Evolutionary conservation across 1,140 invertebrate genomes (phyloP).

Genomic region (Hydropsyche tenuis): DNA sequence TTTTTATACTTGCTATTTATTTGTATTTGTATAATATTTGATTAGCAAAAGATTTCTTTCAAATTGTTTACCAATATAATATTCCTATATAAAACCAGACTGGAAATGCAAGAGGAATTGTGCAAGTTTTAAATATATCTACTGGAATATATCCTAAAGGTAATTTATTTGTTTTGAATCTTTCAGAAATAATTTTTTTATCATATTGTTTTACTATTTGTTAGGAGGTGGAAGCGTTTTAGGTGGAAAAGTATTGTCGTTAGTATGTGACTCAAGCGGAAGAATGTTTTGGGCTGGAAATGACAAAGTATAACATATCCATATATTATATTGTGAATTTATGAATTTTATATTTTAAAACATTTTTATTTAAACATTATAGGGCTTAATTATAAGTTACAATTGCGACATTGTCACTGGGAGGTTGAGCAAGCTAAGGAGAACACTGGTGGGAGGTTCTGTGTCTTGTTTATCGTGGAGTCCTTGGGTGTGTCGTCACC

Average conservation of each 20-base stretch:
- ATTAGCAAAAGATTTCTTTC: not conserved
- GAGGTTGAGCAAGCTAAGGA: slow-evolving; percentile 73
- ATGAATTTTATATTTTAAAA: not conserved
- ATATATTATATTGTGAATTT: not conserved
- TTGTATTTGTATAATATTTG: not conserved
- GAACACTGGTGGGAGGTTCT: slow-evolving; percentile 68
- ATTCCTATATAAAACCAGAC: slow-evolving; percentile 60
- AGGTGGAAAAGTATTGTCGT: slow-evolving; percentile 74
- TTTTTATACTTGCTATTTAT: not conserved
- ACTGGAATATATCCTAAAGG: slow-evolving; percentile 82
- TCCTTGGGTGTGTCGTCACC: slow-evolving; percentile 84
- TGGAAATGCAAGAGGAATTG: slow-evolving; percentile 77
- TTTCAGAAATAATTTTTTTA: not conserved
- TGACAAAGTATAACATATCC: slow-evolving; percentile 67
- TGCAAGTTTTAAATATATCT: slow-evolving; percentile 85
- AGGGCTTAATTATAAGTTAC: slow-evolving; percentile 76
- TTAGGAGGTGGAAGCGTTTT: slow-evolving; percentile 75
- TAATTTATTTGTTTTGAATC: slow-evolving; percentile 34
- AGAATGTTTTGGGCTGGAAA: slow-evolving; percentile 85
- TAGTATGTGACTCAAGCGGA: slow-evolving; percentile 81
- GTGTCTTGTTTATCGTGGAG: slow-evolving; percentile 80
- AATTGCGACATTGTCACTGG: slow-evolving; percentile 75
- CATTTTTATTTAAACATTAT: slow-evolving; percentile 44
- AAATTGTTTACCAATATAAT: not conserved
- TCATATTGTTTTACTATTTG: not conserved